These are phyloP conservation scores for Noctua fimbriata DNA, from an alignment of 2,888 invertebrate genomes.

Conservation along the genomic window DNA sequence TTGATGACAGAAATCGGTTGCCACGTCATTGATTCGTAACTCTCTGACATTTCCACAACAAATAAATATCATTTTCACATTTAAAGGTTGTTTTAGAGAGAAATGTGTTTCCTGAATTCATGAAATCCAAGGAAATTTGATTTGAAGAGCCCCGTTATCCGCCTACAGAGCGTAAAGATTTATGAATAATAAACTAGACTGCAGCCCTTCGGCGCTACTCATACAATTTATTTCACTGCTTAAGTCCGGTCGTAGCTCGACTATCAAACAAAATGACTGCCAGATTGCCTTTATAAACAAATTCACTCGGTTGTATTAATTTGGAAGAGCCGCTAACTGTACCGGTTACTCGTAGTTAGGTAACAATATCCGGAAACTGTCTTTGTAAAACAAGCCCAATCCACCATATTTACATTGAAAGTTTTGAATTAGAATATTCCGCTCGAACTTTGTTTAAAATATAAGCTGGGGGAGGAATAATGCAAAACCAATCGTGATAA, in stretches of 20 bases:
- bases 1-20: neutral
- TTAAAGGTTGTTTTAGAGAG: slow-evolving; percentile 19
- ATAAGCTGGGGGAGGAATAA: slow-evolving; percentile 77
- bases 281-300: slow-evolving; percentile 66
- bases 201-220: slow-evolving; percentile 62
- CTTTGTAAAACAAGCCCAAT: slow-evolving; percentile 73
- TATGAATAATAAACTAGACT: slow-evolving; percentile 69
- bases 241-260: slow-evolving; percentile 60
- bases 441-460: slow-evolving; percentile 78
- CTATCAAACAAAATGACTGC: slow-evolving; percentile 66
- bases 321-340: slow-evolving; percentile 58
- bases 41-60: slow-evolving; percentile 1
- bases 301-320: slow-evolving; percentile 61
- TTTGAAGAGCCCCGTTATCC: slow-evolving; percentile 63
- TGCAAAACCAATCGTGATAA: slow-evolving; percentile 79
- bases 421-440: slow-evolving; percentile 75
- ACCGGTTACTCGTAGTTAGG: slow-evolving; percentile 53
- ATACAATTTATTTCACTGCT: slow-evolving; percentile 65
- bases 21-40: neutral
- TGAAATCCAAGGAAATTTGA: slow-evolving; percentile 62
- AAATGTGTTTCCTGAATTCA: slow-evolving; percentile 59
- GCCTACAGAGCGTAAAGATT: slow-evolving; percentile 67
- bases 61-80: slow-evolving; percentile 37
- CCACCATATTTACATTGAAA: slow-evolving; percentile 79
- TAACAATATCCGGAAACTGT: slow-evolving; percentile 64